Base-by-base conservation (phyloP, 1,140 invertebrate species). In the Leguminivora glycinivorella region DNA sequence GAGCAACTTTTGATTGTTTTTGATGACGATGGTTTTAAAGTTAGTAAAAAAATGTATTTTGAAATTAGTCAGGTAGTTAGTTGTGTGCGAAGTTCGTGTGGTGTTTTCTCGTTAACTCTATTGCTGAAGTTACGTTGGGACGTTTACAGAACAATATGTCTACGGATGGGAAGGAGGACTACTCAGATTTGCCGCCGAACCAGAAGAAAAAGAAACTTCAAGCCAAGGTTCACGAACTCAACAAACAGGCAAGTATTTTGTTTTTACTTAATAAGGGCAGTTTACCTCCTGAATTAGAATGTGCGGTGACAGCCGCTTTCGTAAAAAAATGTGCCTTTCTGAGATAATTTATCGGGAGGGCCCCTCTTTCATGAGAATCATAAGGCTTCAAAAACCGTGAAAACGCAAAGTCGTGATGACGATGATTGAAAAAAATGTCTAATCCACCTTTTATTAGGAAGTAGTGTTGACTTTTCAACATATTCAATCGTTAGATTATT, bases 151-250 rank as follows among this genome's bases (percentile, higher is more conserved):
- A 97, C 82, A 96, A 96, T 83, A 93, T 96, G 80, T 95, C 96
- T 92, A 94, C 92, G 93, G 96, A 97, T 76, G 95, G 95, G 81
- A 97, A 97, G 96, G 96, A 97, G 94, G 96, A 99, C 90, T 99
- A 96, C 87, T 98, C 97, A 91, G 98, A 99, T 91, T 93, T 99
- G 78, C 98, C 98, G 75, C 99, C 99, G 58, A 98, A 98, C 92
- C 99, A 99, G 88, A 95, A 98, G 88, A 96, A 97, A 90, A 98
- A 99, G 92, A 96, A 97, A 85, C 92, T 99, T 56, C 95, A 96
- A 80, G 95, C 96, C 63, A 98, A 97, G 92, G 94, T 99, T 60
- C 96, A 97, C 72, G 96, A 98, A 82, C 94, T 99, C 72, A 89
- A 81, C 70, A 92, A 89, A 84, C 92, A 92, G 82, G 92, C 91